Evolutionary conservation across 2,113 vertebrate species (phyloP).

Genomic region (Istiophorus platypterus): DNA sequence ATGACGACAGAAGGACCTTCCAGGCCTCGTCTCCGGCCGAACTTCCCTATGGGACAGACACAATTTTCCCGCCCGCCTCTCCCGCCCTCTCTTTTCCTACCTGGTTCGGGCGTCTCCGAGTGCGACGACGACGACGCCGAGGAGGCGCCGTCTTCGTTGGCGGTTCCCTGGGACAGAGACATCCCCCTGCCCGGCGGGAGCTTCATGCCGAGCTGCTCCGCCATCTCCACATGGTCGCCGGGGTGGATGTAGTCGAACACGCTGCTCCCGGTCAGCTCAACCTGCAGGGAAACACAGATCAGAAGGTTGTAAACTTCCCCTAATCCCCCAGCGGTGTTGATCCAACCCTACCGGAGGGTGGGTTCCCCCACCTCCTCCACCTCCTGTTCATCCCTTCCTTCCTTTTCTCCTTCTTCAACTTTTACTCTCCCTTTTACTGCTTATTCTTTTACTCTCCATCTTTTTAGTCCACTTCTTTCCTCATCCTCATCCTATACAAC

Average conservation of each 20-base stretch:
- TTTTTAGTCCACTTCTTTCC: no score
- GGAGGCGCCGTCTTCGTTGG: conserved; percentile 93
- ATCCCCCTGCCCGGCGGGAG: conserved; percentile 95
- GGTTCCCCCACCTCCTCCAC: no score
- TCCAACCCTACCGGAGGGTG: no score
- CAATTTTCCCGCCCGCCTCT: rapidly evolving
- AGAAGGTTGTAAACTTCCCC: background rate
- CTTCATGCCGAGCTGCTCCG: conserved; percentile 99
- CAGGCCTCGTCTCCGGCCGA: no score
- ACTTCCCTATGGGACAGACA: background rate
- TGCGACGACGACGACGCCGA: conserved; percentile 97
- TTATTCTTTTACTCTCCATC: background rate
- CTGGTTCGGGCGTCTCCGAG: conserved; percentile 98
- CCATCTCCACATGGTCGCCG: conserved; percentile 98
- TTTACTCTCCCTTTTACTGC: background rate
- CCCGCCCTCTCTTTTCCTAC: conserved; percentile 82
- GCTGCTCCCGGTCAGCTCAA: conserved; percentile 99
- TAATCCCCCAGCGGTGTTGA: no score
- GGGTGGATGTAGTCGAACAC: conserved; percentile 99
- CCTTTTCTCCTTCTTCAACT: background rate
- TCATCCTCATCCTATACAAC: no score
- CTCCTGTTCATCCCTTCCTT: no score
- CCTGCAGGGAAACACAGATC: conserved; percentile 79
- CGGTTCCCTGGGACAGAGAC: conserved; percentile 89
- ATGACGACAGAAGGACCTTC: no score